Base-by-base conservation (phyloP, 2,797 vertebrate genomes). In the Geotrypetes seraphini region DNA sequence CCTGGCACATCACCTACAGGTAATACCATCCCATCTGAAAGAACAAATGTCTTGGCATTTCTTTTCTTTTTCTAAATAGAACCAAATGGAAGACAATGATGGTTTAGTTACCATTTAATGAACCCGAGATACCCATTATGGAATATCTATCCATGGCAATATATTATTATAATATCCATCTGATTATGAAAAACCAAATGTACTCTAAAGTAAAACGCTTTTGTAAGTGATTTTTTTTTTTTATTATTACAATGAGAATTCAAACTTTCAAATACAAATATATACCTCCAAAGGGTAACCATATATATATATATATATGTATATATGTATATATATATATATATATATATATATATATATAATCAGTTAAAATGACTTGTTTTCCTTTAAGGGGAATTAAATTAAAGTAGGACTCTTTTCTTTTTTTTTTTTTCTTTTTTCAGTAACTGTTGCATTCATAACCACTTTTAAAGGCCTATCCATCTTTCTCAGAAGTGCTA, bases 381-480 rank as follows among this genome's bases (percentile, higher is more conserved):
- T 66, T 65, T 74, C 60, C 37, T 12, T 31, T 43, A 63, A 41
- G 36, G 67, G 63, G 47, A 36, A 30, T 20, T 18, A 47, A 45
- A 52, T 61, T 39, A 54, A 52, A 57, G 23, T 49, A 47, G 43
- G 16, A n/a, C n/a, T n/a, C n/a, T n/a, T n/a, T n/a, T 18, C 33
- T 14, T 45, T 57, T 49, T 15, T 63, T 67, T 61, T 47, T 33
- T 45, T 40, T 22, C 63, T 66, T 59, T 51, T 28, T 51, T 55
- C 71, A 66, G 76, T 59, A 72, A 68, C 71, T 53, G 72, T 69
- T 39, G 61, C 71, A 72, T 80, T 78, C 77, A 78, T 66, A 83
- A 80, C 79, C 77, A 69, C 63, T 77, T 82, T 68, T 83, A 84
- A 89, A 87, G 85, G 89, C 86, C 85, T 75, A 78, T 71, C 75